phyloP scores from a whole-genome alignment of 2,888 invertebrate genomes.

The Mermis nigrescens region DNA sequence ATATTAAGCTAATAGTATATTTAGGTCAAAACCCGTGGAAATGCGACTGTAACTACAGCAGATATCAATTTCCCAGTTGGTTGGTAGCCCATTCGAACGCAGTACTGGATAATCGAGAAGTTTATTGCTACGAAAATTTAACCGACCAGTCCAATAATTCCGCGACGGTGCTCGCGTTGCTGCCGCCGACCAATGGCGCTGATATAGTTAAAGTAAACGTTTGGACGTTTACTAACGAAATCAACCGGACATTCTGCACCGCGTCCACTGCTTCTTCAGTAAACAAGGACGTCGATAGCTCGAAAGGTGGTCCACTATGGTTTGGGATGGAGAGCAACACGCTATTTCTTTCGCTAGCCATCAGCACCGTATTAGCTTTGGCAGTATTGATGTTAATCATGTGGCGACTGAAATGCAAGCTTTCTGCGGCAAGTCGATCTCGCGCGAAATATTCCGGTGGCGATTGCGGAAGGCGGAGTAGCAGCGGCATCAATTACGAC shows the following conservation, averaged over 20 bases:
- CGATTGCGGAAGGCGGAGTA: too few relatives aligned
- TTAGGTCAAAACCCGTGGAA: slow-evolving; percentile 25
- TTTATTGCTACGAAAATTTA: slow-evolving; percentile 10
- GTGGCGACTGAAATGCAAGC: too few relatives aligned
- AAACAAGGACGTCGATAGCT: neutral
- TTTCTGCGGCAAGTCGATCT: too few relatives aligned
- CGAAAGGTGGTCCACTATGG: too few relatives aligned
- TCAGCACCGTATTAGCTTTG: neutral
- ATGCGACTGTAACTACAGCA: slow-evolving; percentile 24
- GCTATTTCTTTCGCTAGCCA: neutral
- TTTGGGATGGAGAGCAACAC: neutral
- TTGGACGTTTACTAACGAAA: slow-evolving; percentile 13
- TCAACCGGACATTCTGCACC: slow-evolving; percentile 10
- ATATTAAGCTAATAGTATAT: too few relatives aligned
- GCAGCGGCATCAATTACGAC: too few relatives aligned
- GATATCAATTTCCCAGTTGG: slow-evolving; percentile 9
- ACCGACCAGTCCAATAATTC: neutral
- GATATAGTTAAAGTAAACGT: slow-evolving; percentile 13
- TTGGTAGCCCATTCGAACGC: neutral
- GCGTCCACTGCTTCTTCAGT: neutral
- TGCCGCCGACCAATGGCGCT: slow-evolving; percentile 8
- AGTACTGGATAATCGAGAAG: neutral
- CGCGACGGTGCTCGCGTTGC: slow-evolving; percentile 22
- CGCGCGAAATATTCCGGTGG: too few relatives aligned
- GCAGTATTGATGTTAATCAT: neutral